Evolutionary conservation across 2,888 invertebrate species (phyloP).

Genomic region (Agriopis aurantiaria): DNA sequence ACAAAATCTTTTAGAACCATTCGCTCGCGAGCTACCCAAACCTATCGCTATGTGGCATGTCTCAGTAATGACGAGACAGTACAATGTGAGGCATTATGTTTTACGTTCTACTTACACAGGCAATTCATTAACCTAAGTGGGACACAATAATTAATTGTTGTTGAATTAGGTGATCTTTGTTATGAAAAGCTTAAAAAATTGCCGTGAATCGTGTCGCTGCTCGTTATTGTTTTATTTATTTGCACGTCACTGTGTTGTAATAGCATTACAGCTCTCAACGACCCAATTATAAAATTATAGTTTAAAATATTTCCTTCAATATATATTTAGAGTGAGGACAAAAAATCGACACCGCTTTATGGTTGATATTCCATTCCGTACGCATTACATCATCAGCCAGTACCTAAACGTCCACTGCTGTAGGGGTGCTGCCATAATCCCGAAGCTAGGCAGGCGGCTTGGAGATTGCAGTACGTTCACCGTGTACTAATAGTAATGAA

Average conservation of each 20-base stretch:
- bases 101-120: conserved; percentile 20
- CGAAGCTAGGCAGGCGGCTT: no score
- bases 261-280: background rate
- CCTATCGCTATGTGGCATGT: conserved; percentile 55
- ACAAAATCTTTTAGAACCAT: no score
- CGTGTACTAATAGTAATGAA: no score
- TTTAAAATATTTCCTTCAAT: background rate
- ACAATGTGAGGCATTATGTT: conserved; percentile 43
- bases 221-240: conserved; percentile 7
- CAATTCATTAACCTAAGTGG: conserved; percentile 39
- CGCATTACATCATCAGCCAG: no score
- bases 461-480: no score
- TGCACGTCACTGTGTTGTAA: conserved; percentile 5
- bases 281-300: background rate
- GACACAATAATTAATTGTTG: conserved; percentile 14
- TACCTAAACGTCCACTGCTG: no score
- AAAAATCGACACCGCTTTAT: no score
- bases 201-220: background rate
- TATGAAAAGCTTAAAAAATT: conserved; percentile 9
- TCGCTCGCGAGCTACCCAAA: conserved; percentile 5
- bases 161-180: conserved; percentile 16
- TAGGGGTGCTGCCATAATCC: no score
- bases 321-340: background rate
- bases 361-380: no score
- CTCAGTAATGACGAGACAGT: conserved; percentile 31